Evolutionary conservation across 1,140 invertebrate genomes (phyloP).

Genomic region (Trichonephila clavipes): DNA sequence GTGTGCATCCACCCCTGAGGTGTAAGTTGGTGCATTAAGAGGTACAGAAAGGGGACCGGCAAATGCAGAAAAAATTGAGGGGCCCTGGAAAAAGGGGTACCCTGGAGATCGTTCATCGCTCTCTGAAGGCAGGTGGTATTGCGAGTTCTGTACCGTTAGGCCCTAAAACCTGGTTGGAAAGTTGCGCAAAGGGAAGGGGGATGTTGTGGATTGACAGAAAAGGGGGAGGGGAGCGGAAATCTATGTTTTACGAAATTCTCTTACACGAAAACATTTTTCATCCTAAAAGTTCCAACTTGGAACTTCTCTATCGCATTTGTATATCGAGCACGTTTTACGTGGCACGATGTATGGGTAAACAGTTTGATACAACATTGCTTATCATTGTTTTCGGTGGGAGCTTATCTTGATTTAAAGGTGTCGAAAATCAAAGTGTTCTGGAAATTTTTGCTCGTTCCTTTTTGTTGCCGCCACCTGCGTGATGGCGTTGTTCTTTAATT

Average conservation of each 20-base stretch:
- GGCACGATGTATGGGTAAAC: no score
- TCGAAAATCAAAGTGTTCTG: no score
- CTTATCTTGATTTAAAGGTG: no score
- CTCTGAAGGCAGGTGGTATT: conserved; percentile 27
- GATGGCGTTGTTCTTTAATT: no score
- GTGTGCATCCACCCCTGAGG: neutral
- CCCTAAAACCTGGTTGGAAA: no score
- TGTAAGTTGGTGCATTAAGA: conserved; percentile 61
- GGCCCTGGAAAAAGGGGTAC: conserved; percentile 44
- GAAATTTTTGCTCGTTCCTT: no score
- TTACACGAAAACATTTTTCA: conserved; percentile 4
- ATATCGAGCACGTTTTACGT: neutral
- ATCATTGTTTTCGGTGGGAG: no score
- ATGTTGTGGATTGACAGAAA: neutral
- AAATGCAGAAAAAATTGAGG: neutral
- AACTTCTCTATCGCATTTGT: neutral
- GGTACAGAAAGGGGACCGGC: conserved; percentile 14
- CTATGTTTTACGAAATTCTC: conserved; percentile 37
- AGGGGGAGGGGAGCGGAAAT: conserved; percentile 24
- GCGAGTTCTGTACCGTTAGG: conserved; percentile 1
- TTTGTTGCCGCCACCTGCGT: no score
- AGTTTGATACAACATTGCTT: no score
- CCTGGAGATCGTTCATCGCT: conserved; percentile 36
- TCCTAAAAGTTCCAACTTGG: neutral
- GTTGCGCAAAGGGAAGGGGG: neutral